phyloP scores from a whole-genome alignment of 2,113 vertebrate species.

The Brachirus orientalis region DNA sequence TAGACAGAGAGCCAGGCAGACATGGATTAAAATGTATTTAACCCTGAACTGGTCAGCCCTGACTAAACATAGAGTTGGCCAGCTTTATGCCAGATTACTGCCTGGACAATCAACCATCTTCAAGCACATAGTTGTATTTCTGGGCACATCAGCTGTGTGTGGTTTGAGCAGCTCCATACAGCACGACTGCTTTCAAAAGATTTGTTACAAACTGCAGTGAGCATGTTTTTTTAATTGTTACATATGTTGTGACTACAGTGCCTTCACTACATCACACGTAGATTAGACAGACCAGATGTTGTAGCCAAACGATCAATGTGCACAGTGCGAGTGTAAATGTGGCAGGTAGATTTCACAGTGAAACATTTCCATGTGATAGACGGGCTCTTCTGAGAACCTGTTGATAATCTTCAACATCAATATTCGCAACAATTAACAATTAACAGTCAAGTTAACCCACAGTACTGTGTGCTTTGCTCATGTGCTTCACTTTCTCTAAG shows the following conservation, averaged over 20 bases:
- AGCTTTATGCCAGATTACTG: neutral
- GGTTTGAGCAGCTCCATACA: neutral
- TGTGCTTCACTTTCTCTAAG: slow-evolving; percentile 13
- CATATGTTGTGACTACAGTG: neutral
- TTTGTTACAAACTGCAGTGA: neutral
- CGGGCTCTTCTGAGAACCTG: neutral
- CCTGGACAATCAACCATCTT: neutral
- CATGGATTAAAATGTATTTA: too few species aligned
- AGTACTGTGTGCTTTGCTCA: neutral
- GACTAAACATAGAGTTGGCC: too few species aligned
- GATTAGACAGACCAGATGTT: neutral
- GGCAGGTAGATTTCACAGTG: neutral
- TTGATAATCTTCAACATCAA: neutral
- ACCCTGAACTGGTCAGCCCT: too few species aligned
- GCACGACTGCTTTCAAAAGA: neutral
- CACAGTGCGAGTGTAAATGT: neutral
- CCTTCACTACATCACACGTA: neutral
- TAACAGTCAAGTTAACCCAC: neutral
- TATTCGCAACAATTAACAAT: neutral
- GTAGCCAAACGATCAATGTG: neutral
- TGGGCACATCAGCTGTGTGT: neutral
- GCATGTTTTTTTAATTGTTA: neutral
- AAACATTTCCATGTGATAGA: neutral
- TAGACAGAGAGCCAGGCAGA: too few species aligned
- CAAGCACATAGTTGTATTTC: neutral